Conservation (phyloP, 2,797 vertebrate species). For the Rhinella marina region DNA sequence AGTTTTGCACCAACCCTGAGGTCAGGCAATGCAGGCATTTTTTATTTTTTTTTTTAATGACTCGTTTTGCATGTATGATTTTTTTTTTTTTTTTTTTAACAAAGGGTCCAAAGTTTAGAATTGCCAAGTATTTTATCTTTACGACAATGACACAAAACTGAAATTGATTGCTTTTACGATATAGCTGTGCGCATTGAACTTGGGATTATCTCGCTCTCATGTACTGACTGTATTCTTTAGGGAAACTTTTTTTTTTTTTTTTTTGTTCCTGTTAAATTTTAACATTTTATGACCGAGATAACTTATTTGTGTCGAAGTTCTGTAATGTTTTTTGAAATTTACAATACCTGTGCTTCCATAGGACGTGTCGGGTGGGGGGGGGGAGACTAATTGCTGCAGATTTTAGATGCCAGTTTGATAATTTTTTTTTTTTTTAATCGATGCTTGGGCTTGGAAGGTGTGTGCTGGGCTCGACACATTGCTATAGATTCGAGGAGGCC, state of each 20-base stretch:
- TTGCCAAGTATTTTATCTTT: conserved; percentile 71
- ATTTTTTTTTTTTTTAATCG: not conserved
- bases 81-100: conserved; percentile 6
- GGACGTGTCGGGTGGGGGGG: too few relatives aligned
- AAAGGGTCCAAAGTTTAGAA: conserved; percentile 73
- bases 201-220: not conserved
- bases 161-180: conserved; percentile 72
- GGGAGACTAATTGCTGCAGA: too few relatives aligned
- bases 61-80: conserved; percentile 67
- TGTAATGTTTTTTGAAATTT: not conserved
- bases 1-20: not conserved
- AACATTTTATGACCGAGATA: not conserved
- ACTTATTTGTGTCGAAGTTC: not conserved
- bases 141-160: conserved; percentile 66
- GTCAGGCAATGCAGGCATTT: not conserved
- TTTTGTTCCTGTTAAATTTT: conserved; percentile 24
- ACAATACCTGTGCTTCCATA: too few relatives aligned
- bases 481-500: not conserved
- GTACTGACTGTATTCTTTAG: not conserved
- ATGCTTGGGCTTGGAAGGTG: not conserved
- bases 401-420: too few relatives aligned
- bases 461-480: not conserved
- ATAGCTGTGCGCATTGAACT: conserved; percentile 31
- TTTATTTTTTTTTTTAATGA: not conserved
- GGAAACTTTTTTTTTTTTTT: not conserved